Percentiles rank a stretch among this genome's conserved stretches.
phyloP scores from a whole-genome alignment of 2,113 vertebrate genomes.

The Pardalotus punctatus region DNA sequence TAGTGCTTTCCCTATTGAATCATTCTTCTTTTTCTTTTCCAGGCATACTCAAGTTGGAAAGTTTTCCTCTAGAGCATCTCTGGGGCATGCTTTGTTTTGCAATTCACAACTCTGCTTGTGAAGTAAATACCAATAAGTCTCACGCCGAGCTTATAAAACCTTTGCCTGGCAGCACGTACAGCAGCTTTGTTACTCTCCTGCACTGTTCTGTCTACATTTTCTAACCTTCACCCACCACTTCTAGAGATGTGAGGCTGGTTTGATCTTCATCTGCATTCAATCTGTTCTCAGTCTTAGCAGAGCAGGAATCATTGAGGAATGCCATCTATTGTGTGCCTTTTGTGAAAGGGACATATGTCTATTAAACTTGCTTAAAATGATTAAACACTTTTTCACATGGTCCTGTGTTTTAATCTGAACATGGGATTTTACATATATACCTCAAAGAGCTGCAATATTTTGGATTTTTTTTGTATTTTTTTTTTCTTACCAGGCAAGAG shows the following conservation, averaged over 20 bases:
- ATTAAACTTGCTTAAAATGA: neutral
- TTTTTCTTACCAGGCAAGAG: neutral
- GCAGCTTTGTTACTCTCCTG: constrained; percentile 17
- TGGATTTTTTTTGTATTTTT: too few species aligned
- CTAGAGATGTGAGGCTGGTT: neutral
- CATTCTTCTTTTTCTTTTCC: neutral
- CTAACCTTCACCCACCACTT: constrained; percentile 18
- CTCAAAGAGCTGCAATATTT: neutral
- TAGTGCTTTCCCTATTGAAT: neutral
- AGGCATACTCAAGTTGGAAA: constrained; percentile 3
- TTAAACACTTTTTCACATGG: neutral
- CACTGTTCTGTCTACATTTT: neutral
- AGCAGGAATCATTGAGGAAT: neutral
- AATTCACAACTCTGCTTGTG: constrained; percentile 34
- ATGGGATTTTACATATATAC: neutral
- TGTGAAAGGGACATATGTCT: neutral
- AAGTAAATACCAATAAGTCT: constrained; percentile 46
- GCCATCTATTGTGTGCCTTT: neutral
- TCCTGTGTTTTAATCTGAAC: neutral
- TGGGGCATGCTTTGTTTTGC: constrained; percentile 36
- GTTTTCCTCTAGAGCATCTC: neutral
- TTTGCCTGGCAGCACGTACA: neutral
- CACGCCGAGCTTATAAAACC: neutral
- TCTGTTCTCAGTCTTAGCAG: neutral
- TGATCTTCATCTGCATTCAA: constrained; percentile 28